Percentiles rank a stretch among this genome's conserved stretches.
Conservation (phyloP, 2,113 vertebrate genomes). For the Apodemus sylvaticus region DNA sequence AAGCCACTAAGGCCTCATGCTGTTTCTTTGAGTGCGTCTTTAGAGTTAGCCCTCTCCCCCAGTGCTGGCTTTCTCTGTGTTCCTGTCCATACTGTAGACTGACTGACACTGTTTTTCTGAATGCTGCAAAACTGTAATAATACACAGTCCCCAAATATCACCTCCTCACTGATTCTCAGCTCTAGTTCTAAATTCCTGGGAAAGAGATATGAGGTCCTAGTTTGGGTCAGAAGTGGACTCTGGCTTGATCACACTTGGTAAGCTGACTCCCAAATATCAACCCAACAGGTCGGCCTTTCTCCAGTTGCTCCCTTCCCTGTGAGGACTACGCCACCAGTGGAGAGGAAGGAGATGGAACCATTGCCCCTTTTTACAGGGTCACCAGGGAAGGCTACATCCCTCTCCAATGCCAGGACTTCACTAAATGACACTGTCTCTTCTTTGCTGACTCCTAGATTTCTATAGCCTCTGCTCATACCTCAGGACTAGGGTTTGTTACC, state of each 20-base stretch:
- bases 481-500: not conserved
- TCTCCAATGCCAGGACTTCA: not conserved
- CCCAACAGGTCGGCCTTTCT: not conserved
- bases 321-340: not conserved
- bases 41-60: not conserved
- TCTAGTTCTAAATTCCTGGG: not conserved
- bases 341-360: not conserved
- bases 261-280: accelerated
- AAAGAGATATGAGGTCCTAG: not conserved
- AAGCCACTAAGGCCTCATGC: not conserved
- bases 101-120: not conserved
- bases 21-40: not conserved
- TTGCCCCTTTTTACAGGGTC: not conserved
- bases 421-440: too few species aligned
- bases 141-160: not conserved
- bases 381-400: not conserved
- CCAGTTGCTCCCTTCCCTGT: not conserved
- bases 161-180: not conserved
- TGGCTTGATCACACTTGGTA: not conserved
- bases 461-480: not conserved
- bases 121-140: not conserved
- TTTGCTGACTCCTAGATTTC: not conserved
- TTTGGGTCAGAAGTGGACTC: too few species aligned
- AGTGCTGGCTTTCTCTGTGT: not conserved
- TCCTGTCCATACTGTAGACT: accelerated